Percentiles rank a stretch among this genome's conserved stretches.
Conservation (phyloP, 2,888 invertebrate species). For the Nomada flava region DNA sequence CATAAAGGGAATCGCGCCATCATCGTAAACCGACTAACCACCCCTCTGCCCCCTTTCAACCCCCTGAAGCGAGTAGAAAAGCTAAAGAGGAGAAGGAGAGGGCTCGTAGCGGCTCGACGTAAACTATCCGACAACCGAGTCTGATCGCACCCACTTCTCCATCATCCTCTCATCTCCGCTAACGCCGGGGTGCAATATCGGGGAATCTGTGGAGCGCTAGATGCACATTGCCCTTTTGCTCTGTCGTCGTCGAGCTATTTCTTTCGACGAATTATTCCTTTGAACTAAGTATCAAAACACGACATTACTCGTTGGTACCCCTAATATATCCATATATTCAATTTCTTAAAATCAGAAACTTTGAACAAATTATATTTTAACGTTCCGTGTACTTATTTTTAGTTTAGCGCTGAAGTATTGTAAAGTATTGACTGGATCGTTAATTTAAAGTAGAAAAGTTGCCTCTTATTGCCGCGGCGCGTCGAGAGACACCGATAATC, state of each 20-base stretch:
- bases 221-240: slow-evolving; percentile 34
- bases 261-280: background rate
- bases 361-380: no score
- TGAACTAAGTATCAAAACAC: no score
- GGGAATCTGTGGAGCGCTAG: slow-evolving; percentile 26
- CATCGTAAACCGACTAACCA: slow-evolving; percentile 77
- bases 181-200: slow-evolving; percentile 34
- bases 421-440: no score
- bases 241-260: background rate
- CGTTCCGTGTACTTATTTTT: no score
- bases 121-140: slow-evolving; percentile 69
- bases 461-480: background rate
- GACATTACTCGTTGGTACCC: no score
- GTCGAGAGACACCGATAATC: background rate
- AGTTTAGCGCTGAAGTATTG: no score
- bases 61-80: slow-evolving; percentile 33
- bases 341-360: no score
- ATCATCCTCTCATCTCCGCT: slow-evolving; percentile 54
- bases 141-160: slow-evolving; percentile 77
- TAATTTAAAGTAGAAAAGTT: no score
- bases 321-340: no score
- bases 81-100: slow-evolving; percentile 4
- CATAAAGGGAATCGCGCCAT: slow-evolving; percentile 81
- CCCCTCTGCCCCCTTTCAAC: slow-evolving; percentile 35
- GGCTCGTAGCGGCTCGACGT: slow-evolving; percentile 54